A percentile compares a stretch with the other conserved stretches of the same genome.
Evolutionary conservation across 1,140 invertebrate genomes (phyloP).

Genomic region (Lepidurus arcticus): DNA sequence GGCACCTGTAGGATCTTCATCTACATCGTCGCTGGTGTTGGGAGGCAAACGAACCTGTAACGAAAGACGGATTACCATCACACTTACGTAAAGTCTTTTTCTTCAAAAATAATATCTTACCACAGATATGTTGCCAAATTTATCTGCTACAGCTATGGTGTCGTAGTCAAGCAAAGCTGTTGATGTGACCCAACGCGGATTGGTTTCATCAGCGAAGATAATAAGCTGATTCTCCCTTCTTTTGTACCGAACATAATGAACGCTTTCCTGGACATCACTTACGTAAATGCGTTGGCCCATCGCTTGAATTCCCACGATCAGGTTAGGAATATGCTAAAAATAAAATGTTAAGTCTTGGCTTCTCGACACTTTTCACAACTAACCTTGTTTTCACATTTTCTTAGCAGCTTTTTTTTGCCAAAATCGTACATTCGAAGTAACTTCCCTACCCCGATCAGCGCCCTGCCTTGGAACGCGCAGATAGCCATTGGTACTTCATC

Average conservation of each 20-base stretch:
- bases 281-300: slow-evolving; percentile 91
- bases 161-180: slow-evolving; percentile 93
- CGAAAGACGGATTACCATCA: slow-evolving; percentile 19
- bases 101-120: slow-evolving; percentile 51
- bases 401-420: slow-evolving; percentile 91
- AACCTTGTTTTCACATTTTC: slow-evolving; percentile 98
- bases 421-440: slow-evolving; percentile 91
- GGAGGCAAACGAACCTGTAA: slow-evolving; percentile 70
- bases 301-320: slow-evolving; percentile 86
- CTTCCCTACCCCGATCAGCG: slow-evolving; percentile 86
- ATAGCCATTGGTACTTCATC: slow-evolving; percentile 89
- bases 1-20: slow-evolving; percentile 97
- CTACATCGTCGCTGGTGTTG: slow-evolving; percentile 92
- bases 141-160: slow-evolving; percentile 92
- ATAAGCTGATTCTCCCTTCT: slow-evolving; percentile 94
- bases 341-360: slow-evolving; percentile 33
- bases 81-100: slow-evolving; percentile 11
- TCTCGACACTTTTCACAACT: slow-evolving; percentile 24
- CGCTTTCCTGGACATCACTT: slow-evolving; percentile 93
- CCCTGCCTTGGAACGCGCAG: slow-evolving; percentile 82
- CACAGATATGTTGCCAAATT: slow-evolving; percentile 96
- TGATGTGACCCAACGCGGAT: slow-evolving; percentile 91
- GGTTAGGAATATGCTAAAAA: slow-evolving; percentile 83
- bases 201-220: slow-evolving; percentile 96
- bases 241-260: slow-evolving; percentile 94